These are phyloP conservation scores for Scelioninae gen. 1 DNA, from an alignment of 2,888 invertebrate genomes.

Conservation along the genomic window DNA sequence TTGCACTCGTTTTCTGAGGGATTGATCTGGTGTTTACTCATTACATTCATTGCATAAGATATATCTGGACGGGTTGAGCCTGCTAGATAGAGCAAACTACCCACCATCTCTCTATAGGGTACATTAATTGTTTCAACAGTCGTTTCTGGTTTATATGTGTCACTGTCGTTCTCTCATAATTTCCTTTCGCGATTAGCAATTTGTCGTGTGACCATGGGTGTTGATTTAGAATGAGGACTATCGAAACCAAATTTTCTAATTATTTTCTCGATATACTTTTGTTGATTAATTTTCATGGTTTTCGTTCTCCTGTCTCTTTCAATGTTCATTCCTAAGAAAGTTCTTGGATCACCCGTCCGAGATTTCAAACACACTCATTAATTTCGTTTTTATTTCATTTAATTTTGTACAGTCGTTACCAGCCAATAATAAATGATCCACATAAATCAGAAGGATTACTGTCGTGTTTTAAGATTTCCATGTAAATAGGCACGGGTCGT, in stretches of 20 bases:
- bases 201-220: constrained; percentile 11
- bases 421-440: constrained; percentile 1
- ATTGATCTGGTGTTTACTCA: not conserved
- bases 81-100: constrained; percentile 62
- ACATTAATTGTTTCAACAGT: not conserved
- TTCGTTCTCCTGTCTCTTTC: not conserved
- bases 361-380: not conserved
- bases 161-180: not conserved
- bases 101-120: constrained; percentile 63
- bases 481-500: no score
- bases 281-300: not conserved
- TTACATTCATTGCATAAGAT: constrained; percentile 1
- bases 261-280: not conserved
- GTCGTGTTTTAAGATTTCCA: no score
- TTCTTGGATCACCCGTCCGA: not conserved
- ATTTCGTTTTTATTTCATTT: not conserved
- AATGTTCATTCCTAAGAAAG: constrained; percentile 8
- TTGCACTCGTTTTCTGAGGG: not conserved
- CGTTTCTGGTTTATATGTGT: not conserved
- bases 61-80: not conserved
- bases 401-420: not conserved
- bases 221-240: not conserved
- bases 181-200: not conserved
- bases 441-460: not conserved
- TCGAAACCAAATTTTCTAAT: constrained; percentile 5